phyloP scores from a whole-genome alignment of 2,797 vertebrate species.

The Acanthopagrus latus region DNA sequence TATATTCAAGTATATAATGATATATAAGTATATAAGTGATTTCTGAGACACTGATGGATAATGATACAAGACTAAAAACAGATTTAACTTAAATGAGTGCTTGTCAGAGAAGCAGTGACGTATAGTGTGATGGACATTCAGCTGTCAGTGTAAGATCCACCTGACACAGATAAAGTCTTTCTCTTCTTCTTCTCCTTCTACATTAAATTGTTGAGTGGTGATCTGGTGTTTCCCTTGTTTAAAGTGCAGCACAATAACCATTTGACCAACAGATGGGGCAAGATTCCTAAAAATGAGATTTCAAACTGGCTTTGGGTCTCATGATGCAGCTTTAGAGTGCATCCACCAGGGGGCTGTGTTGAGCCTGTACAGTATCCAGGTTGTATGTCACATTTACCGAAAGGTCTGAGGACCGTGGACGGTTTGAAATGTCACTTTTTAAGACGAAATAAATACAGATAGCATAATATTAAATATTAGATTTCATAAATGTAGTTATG shows the following conservation, averaged over 20 bases:
- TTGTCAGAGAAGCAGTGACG: neutral
- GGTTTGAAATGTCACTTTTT: neutral
- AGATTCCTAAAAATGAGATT: constrained; percentile 11
- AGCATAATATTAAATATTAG: neutral
- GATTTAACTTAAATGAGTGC: neutral
- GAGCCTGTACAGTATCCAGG: constrained; percentile 25
- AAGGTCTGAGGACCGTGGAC: neutral
- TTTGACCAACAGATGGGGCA: constrained; percentile 60
- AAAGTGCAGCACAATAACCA: neutral
- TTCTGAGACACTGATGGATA: too few relatives aligned
- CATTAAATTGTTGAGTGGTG: neutral
- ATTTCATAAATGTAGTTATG: neutral
- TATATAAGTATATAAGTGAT: neutral
- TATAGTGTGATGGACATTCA: neutral
- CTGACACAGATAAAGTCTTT: neutral
- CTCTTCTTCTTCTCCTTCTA: neutral
- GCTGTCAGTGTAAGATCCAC: neutral
- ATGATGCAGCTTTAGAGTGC: constrained; percentile 19
- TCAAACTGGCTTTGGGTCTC: fast-evolving
- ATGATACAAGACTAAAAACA: constrained; percentile 11
- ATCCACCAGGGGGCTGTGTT: constrained; percentile 70
- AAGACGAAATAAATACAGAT: neutral
- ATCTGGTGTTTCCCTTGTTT: neutral
- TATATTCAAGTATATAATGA: too few relatives aligned
- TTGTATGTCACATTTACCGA: neutral